Conservation (phyloP, 2,888 invertebrate genomes). For the Poecilus cupreus region DNA sequence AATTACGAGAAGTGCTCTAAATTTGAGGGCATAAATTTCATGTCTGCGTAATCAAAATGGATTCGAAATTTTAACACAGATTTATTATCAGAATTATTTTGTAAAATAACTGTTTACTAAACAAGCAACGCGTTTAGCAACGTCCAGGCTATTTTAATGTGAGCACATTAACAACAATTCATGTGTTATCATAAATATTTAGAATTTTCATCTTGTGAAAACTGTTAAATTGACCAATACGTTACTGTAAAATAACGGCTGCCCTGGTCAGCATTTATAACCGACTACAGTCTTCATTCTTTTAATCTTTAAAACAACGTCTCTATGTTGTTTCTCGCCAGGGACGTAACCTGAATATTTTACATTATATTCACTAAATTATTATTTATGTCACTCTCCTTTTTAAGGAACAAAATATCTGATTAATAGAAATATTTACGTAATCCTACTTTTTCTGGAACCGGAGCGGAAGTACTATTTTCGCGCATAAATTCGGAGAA, state of each 20-base stretch:
- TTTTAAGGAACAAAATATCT: too few relatives aligned
- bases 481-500: too few relatives aligned
- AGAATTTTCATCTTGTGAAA: conserved; percentile 25
- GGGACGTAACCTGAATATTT: too few relatives aligned
- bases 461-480: too few relatives aligned
- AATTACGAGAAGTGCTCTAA: conserved; percentile 31
- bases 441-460: too few relatives aligned
- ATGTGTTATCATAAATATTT: conserved; percentile 23
- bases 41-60: conserved; percentile 32
- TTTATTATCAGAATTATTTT: conserved; percentile 46
- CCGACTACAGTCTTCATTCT: not conserved
- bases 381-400: too few relatives aligned
- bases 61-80: conserved; percentile 41
- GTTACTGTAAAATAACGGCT: not conserved
- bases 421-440: too few relatives aligned
- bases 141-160: conserved; percentile 13
- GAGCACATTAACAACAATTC: conserved; percentile 14
- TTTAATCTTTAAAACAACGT: conserved; percentile 7
- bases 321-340: too few relatives aligned
- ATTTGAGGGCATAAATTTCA: conserved; percentile 13
- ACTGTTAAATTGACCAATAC: conserved; percentile 14
- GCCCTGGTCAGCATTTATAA: not conserved
- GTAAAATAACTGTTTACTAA: conserved; percentile 40
- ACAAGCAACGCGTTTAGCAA: conserved; percentile 19
- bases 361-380: too few relatives aligned